phyloP scores from a whole-genome alignment of 2,797 vertebrate species.

The Philypnodon macrostomus region DNA sequence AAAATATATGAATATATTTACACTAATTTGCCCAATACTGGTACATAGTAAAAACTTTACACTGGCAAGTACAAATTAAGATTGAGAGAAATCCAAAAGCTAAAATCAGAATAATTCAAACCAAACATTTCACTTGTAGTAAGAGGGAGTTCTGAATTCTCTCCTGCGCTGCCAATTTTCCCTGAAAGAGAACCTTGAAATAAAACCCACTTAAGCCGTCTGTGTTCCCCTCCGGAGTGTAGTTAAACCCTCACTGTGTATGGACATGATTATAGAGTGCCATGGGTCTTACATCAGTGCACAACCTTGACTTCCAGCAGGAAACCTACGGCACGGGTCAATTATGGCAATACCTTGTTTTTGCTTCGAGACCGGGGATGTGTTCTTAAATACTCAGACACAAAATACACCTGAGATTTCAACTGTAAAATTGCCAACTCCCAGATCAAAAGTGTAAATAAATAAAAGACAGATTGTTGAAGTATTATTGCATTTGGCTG shows the following conservation, averaged over 20 bases:
- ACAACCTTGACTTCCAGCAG: slow-evolving; percentile 68
- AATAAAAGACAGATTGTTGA: slow-evolving; percentile 31
- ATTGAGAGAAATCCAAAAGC: slow-evolving; percentile 49
- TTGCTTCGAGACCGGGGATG: slow-evolving; percentile 52
- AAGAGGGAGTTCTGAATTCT: slow-evolving; percentile 43
- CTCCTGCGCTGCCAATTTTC: slow-evolving; percentile 53
- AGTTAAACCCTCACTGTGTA: slow-evolving; percentile 68
- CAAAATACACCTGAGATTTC: slow-evolving; percentile 31
- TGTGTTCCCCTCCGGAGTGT: slow-evolving; percentile 64
- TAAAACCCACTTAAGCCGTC: slow-evolving; percentile 71
- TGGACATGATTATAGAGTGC: slow-evolving; percentile 70
- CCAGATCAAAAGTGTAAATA: slow-evolving; percentile 37
- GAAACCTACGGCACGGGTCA: slow-evolving; percentile 67
- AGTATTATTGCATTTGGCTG: slow-evolving; percentile 14
- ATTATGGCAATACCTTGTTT: slow-evolving; percentile 58
- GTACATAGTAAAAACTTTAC: slow-evolving; percentile 22
- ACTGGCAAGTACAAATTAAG: slow-evolving; percentile 35
- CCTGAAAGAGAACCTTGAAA: slow-evolving; percentile 70
- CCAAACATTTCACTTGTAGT: slow-evolving; percentile 57
- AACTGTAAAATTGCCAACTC: slow-evolving; percentile 23
- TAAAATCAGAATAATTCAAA: slow-evolving; percentile 67
- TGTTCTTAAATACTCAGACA: slow-evolving; percentile 40
- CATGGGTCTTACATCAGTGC: slow-evolving; percentile 65
- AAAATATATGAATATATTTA: no score
- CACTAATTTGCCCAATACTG: slow-evolving; percentile 23